Conservation (phyloP, 2,888 invertebrate species). For the Podabrus alpinus region DNA sequence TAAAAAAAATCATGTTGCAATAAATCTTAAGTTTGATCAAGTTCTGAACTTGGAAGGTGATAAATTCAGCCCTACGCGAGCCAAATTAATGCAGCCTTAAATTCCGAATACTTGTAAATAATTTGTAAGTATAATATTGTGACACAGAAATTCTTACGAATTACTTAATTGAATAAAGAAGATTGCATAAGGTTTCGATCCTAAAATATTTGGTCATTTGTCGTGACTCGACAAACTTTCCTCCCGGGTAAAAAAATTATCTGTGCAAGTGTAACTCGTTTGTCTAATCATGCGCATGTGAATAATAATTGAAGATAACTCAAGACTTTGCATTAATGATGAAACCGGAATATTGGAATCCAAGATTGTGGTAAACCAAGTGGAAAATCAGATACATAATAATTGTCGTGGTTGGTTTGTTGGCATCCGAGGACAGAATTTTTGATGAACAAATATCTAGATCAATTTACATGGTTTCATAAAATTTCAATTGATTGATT, state of each 20-base stretch:
- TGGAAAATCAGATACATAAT: constrained; percentile 25
- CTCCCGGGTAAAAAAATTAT: neutral
- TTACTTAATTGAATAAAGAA: neutral
- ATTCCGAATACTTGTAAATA: neutral
- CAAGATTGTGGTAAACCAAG: constrained; percentile 17
- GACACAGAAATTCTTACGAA: neutral
- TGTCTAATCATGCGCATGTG: neutral
- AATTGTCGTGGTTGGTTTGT: constrained; percentile 2
- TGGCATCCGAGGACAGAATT: constrained; percentile 17
- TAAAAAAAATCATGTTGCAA: neutral
- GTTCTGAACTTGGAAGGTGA: neutral
- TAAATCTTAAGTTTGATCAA: neutral
- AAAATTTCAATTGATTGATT: neutral
- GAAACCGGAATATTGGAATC: constrained; percentile 17
- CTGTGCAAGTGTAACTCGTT: neutral
- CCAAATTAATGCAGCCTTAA: neutral
- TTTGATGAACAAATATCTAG: constrained; percentile 12
- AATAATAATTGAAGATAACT: neutral
- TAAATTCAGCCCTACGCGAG: neutral
- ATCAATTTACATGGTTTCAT: neutral
- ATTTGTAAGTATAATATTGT: neutral
- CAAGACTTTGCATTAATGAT: neutral
- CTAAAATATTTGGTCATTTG: neutral
- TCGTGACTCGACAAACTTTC: neutral
- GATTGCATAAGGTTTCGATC: neutral